Percentiles rank a stretch among this genome's conserved stretches.
phyloP scores from a whole-genome alignment of 2,797 vertebrate species.

The Protosalanx chinensis region DNA sequence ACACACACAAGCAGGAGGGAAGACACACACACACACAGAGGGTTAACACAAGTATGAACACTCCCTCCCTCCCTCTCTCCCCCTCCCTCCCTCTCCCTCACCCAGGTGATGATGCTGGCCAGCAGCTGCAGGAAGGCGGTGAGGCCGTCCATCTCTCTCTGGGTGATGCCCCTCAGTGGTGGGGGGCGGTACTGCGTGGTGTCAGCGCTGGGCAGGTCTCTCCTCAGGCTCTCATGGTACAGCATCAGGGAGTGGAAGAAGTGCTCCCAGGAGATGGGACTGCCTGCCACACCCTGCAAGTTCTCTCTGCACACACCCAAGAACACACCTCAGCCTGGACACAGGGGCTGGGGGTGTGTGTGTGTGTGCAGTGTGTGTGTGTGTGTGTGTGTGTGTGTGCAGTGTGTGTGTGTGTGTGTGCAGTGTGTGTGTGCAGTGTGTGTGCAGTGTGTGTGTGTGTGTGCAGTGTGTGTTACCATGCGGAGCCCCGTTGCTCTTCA shows the following conservation, averaged over 20 bases:
- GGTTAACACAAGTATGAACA: background rate
- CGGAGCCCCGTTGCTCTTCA: conserved; percentile 92
- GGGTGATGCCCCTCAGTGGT: conserved; percentile 92
- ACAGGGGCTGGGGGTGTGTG: background rate
- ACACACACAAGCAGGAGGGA: background rate
- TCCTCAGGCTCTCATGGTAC: conserved; percentile 92
- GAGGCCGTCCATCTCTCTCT: conserved; percentile 92
- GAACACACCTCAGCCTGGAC: background rate
- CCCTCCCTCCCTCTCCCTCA: conserved; percentile 47
- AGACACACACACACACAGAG: no score
- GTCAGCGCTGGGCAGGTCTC: conserved; percentile 89
- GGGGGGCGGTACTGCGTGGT: conserved; percentile 89
- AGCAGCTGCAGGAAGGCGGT: conserved; percentile 91
- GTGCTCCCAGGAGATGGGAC: conserved; percentile 96
- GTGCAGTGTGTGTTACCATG: no score
- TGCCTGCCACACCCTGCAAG: conserved; percentile 87
- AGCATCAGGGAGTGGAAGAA: conserved; percentile 97
- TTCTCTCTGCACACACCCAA: conserved; percentile 79
- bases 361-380: no score
- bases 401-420: no score
- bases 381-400: no score
- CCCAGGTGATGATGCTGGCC: conserved; percentile 90
- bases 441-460: no score
- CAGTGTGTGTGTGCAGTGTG: no score
- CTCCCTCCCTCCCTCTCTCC: background rate